Evolutionary conservation across 2,113 vertebrate genomes (phyloP).

Genomic region (Osmerus mordax): DNA sequence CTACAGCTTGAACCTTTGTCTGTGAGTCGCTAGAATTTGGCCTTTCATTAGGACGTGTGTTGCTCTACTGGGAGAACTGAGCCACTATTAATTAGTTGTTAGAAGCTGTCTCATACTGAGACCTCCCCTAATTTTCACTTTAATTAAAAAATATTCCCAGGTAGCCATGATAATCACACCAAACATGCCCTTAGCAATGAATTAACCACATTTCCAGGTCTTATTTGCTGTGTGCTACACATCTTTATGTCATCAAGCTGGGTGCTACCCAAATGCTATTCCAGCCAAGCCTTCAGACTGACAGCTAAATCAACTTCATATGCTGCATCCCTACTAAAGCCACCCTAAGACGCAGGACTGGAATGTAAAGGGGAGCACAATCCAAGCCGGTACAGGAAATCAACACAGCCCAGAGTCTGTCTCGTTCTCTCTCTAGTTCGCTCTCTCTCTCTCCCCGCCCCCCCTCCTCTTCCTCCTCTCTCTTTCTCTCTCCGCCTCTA

Average conservation of each 20-base stretch:
- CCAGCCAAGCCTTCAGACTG: constrained; percentile 15
- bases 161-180: constrained; percentile 45
- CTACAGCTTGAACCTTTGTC: constrained; percentile 10
- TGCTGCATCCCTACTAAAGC: not conserved
- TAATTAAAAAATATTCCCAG: constrained; percentile 59
- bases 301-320: constrained; percentile 19
- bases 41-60: constrained; percentile 37
- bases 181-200: constrained; percentile 20
- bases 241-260: constrained; percentile 4
- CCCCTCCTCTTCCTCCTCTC: no score
- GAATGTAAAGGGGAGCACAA: constrained; percentile 1
- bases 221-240: constrained; percentile 11
- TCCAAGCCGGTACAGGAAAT: not conserved
- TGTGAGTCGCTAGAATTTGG: constrained; percentile 25
- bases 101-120: constrained; percentile 36
- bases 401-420: not conserved
- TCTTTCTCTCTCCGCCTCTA: no score
- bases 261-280: not conserved
- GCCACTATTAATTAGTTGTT: constrained; percentile 49
- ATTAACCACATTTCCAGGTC: constrained; percentile 22
- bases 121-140: constrained; percentile 42
- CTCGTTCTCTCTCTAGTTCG: not conserved
- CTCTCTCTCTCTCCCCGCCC: no score
- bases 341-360: not conserved
- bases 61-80: constrained; percentile 23